A percentile compares a stretch with the other conserved stretches of the same genome.
Evolutionary conservation across 2,797 vertebrate genomes (phyloP).

Genomic region (Aythya fuligula): DNA sequence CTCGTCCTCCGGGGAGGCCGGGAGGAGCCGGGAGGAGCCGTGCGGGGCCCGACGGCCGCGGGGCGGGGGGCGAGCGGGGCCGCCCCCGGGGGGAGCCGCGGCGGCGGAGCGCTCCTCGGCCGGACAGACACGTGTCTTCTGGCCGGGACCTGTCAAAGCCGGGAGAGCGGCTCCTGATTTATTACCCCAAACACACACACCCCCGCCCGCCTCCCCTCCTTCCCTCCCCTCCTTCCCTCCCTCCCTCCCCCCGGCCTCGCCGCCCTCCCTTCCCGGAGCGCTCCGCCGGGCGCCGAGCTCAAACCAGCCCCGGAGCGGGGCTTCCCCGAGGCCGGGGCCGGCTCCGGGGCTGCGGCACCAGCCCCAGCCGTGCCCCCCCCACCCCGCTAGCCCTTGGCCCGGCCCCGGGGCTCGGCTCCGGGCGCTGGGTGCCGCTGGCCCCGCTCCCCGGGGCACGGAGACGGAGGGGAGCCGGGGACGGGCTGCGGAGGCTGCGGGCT

Average conservation of each 20-base stretch:
- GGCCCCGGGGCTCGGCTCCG: neutral
- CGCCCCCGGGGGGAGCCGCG: neutral
- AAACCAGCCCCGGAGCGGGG: neutral
- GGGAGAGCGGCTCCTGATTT: conserved; percentile 82
- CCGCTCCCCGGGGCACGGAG: neutral
- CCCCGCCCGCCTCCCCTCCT: conserved; percentile 37
- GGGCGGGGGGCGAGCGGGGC: neutral
- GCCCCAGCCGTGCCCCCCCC: neutral
- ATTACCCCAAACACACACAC: conserved; percentile 84
- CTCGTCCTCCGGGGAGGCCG: neutral
- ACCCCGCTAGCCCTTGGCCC: no score
- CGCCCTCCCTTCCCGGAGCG: neutral
- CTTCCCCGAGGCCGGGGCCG: neutral
- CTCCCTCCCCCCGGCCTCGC: conserved; percentile 59
- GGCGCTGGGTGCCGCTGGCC: neutral
- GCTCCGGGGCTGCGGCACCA: neutral
- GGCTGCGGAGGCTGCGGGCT: neutral
- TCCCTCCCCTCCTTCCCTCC: neutral
- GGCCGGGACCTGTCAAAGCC: conserved; percentile 77
- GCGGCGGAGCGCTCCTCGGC: conserved; percentile 66
- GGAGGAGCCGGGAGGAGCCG: neutral
- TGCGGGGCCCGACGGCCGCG: neutral
- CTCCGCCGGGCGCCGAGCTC: neutral
- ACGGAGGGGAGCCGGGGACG: neutral
- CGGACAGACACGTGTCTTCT: conserved; percentile 86